These are phyloP conservation scores for Drosophila kanapiae DNA, from an alignment of 1,140 invertebrate species.

Conservation along the genomic window DNA sequence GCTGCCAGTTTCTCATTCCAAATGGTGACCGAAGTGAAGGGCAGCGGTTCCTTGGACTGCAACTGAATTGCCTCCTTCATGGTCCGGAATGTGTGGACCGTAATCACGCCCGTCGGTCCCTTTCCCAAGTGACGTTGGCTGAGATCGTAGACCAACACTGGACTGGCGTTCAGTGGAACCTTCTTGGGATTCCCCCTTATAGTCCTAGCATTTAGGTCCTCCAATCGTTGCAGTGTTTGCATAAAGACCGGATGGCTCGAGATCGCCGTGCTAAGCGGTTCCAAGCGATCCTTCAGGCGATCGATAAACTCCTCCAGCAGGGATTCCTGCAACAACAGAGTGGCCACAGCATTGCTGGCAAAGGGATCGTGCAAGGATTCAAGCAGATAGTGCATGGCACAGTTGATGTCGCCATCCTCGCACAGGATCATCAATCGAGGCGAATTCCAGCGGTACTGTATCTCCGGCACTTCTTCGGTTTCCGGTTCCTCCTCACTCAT, in stretches of 20 bases:
- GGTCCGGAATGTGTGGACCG: conserved; percentile 77
- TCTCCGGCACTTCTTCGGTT: conserved; percentile 7
- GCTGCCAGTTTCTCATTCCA: conserved; percentile 75
- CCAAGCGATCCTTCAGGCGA: conserved; percentile 33
- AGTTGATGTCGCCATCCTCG: conserved; percentile 66
- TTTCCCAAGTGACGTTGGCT: conserved; percentile 59
- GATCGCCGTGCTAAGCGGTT: conserved; percentile 24
- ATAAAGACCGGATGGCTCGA: conserved; percentile 52
- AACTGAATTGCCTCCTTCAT: conserved; percentile 67
- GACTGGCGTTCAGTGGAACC: conserved; percentile 33
- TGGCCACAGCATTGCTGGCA: conserved; percentile 48
- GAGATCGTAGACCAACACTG: conserved; percentile 66
- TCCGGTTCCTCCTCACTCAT: neutral
- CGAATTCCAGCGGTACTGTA: conserved; percentile 38
- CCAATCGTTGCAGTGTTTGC: conserved; percentile 30
- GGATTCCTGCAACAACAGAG: conserved; percentile 69
- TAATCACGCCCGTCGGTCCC: conserved; percentile 65
- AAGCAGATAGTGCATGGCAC: conserved; percentile 58
- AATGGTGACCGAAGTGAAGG: conserved; percentile 57
- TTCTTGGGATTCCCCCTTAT: conserved; percentile 49
- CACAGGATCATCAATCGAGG: conserved; percentile 67
- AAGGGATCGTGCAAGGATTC: conserved; percentile 68
- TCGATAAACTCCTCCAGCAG: conserved; percentile 43
- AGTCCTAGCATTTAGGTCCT: conserved; percentile 58
- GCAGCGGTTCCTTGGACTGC: conserved; percentile 53